Percentiles rank a stretch among this genome's conserved stretches.
These are phyloP conservation scores for Zalophus californianus DNA, from an alignment of 2,797 vertebrate genomes.

Conservation along the genomic window DNA sequence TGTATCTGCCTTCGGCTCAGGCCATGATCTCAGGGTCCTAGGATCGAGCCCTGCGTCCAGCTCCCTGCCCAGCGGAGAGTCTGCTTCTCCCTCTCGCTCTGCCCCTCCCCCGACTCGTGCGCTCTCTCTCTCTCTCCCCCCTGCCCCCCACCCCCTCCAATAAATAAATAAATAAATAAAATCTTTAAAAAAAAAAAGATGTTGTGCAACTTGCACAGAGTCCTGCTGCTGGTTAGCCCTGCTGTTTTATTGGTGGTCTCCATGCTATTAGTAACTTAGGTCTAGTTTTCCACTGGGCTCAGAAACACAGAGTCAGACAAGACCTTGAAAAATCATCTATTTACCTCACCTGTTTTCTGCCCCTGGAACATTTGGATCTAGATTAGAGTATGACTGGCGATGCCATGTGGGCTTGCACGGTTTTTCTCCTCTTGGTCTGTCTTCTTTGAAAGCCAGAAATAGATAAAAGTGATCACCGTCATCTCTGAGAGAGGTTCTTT, in stretches of 20 bases:
- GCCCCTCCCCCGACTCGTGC: not conserved
- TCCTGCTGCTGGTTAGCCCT: not conserved
- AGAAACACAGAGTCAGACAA: not conserved
- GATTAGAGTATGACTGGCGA: not conserved
- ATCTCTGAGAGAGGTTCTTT: not conserved
- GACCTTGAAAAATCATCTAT: not conserved
- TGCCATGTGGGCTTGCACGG: not conserved
- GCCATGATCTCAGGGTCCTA: not conserved
- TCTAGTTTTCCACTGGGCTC: not conserved
- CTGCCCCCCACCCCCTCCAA: too few relatives aligned
- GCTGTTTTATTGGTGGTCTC: not conserved
- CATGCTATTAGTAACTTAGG: not conserved
- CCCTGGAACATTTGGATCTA: not conserved
- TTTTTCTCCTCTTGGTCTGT: not conserved
- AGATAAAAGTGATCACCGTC: not conserved
- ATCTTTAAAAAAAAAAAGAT: not conserved
- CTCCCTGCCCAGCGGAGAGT: not conserved
- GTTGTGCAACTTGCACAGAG: not conserved
- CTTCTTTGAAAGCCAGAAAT: not conserved
- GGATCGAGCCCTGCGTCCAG: not conserved
- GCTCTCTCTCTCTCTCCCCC: too few relatives aligned
- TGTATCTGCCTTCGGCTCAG: not conserved
- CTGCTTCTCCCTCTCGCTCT: not conserved
- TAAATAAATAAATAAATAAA: not conserved
- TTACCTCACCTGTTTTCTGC: not conserved